Percentiles rank a stretch among this genome's conserved stretches.
These are phyloP conservation scores for Cyclophora albipunctata DNA, from an alignment of 2,888 invertebrate genomes.

Conservation along the genomic window DNA sequence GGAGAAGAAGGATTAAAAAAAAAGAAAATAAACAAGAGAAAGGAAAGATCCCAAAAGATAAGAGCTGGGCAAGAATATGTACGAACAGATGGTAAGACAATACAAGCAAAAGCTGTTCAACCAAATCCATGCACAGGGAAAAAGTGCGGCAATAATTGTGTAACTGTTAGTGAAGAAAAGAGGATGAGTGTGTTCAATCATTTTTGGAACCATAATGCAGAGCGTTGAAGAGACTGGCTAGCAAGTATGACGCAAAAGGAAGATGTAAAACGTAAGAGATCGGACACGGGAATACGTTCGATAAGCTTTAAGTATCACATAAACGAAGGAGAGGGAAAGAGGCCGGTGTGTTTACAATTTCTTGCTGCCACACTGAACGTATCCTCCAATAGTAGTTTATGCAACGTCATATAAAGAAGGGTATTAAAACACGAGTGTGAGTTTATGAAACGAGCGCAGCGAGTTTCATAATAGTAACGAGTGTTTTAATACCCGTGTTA, in stretches of 20 bases:
- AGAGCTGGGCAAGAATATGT: slow-evolving; percentile 2
- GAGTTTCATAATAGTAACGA: too few relatives aligned
- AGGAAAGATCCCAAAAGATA: neutral
- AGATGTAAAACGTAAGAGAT: slow-evolving; percentile 8
- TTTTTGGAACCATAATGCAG: slow-evolving; percentile 10
- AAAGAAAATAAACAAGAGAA: slow-evolving; percentile 10
- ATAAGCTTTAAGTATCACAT: slow-evolving; percentile 9
- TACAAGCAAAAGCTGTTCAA: slow-evolving; percentile 1
- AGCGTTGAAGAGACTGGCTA: slow-evolving; percentile 6
- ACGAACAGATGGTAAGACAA: slow-evolving; percentile 1
- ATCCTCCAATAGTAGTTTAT: too few relatives aligned
- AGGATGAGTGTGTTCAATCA: slow-evolving; percentile 9
- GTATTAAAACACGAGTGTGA: too few relatives aligned
- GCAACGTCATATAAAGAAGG: too few relatives aligned
- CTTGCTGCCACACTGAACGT: slow-evolving; percentile 12
- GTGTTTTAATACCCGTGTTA: too few relatives aligned
- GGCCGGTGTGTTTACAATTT: slow-evolving; percentile 13
- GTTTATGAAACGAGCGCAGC: too few relatives aligned
- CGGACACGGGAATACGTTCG: slow-evolving; percentile 2
- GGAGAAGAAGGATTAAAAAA: slow-evolving; percentile 7
- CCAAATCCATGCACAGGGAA: slow-evolving; percentile 11
- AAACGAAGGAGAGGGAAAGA: slow-evolving; percentile 13
- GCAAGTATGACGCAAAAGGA: slow-evolving; percentile 4
- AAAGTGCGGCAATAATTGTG: slow-evolving; percentile 17
- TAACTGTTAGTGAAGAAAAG: slow-evolving; percentile 7